Base-by-base conservation (phyloP, 1,140 invertebrate species). In the Trichonephila inaurata region DNA sequence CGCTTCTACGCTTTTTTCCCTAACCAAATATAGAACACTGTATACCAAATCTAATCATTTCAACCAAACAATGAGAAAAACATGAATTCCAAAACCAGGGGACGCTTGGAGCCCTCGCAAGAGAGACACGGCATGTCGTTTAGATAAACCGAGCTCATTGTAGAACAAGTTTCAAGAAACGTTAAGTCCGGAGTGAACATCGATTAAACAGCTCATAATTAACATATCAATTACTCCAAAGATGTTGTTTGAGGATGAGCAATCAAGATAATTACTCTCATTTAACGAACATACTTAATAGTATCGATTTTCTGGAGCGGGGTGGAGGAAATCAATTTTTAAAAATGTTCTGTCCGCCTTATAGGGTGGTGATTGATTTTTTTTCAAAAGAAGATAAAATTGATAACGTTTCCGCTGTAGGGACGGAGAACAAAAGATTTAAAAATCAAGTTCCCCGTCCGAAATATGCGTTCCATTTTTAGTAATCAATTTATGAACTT, bases 161-260 rank as follows among this genome's bases (percentile, higher is more conserved):
- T 33, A 33, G 72, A 77, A 77, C 72, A 85, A 85, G n/a, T 24
- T 58, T 60, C 83, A 85, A 28, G 58, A 85, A 85, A n/a, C 83
- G 83, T 85, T 60, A 58, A 83, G 21, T 40, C 51, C n/a, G 51
- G 40, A 83, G 2, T 83, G 51, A 83, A 85, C 44, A 88, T 88
- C 62, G 86, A 64, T 88, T 88, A 64, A n/a, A 88, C 86, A 88
- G 28, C 60, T 88, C 86, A 64, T 88, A 88, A 88, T 88, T 88
- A 88, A 64, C 61, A 64, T 88, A 64, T 62, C 86, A 88, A 88
- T 88, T 88, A 88, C 86, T 44, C 19, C 86, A 88, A 88, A 88
- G 33, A 64, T 64, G 60, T 62, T 88, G 18, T 88, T 62, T 64
- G 60, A 64, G 86, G 86, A 88, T 88, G 86, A 88, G 86, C 62